Evolutionary conservation across 2,797 vertebrate genomes (phyloP).

Genomic region (Heliangelus exortis): DNA sequence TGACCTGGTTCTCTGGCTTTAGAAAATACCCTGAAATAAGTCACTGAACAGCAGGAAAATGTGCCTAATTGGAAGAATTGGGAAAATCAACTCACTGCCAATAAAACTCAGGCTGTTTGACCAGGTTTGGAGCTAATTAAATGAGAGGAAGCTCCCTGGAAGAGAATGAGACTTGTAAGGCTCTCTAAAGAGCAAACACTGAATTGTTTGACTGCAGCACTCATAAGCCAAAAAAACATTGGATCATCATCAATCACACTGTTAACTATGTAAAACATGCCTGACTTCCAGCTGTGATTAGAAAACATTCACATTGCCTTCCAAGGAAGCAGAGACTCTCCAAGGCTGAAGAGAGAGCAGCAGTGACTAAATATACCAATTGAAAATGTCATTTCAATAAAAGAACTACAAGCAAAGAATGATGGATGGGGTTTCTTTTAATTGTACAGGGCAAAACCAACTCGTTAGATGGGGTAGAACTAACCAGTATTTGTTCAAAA

Average conservation of each 20-base stretch:
- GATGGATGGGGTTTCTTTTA: background rate
- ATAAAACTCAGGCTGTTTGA: background rate
- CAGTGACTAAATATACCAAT: background rate
- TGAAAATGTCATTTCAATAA: background rate
- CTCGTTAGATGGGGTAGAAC: background rate
- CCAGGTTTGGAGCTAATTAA: slow-evolving; percentile 2
- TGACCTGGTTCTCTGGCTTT: background rate
- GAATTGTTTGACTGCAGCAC: background rate
- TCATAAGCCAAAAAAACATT: background rate
- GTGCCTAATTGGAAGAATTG: background rate
- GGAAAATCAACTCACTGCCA: background rate
- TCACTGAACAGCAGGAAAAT: background rate
- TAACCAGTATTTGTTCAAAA: background rate
- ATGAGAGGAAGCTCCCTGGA: background rate
- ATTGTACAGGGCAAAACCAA: background rate
- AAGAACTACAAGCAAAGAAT: background rate
- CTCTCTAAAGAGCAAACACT: background rate
- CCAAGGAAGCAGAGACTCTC: background rate
- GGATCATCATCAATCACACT: slow-evolving; percentile 15
- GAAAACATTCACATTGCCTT: slow-evolving; percentile 11
- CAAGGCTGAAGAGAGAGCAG: background rate
- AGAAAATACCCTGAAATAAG: background rate
- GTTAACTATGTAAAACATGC: background rate
- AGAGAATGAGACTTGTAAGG: background rate
- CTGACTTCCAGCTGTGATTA: slow-evolving; percentile 16